phyloP scores from a whole-genome alignment of 2,113 vertebrate genomes.

The Myxocyprinus asiaticus region DNA sequence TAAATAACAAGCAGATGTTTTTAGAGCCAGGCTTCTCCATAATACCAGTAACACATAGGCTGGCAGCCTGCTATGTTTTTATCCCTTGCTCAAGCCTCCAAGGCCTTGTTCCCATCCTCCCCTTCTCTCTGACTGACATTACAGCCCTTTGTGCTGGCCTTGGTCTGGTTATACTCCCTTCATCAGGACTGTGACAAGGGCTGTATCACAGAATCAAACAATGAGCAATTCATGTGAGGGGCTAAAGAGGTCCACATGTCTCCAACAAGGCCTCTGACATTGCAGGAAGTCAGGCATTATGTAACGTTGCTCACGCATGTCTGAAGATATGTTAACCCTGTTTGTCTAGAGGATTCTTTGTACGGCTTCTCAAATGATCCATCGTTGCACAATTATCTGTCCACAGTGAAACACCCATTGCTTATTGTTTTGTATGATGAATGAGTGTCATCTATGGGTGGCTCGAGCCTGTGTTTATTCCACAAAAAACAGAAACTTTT shows the following conservation, averaged over 20 bases:
- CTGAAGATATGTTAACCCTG: background rate
- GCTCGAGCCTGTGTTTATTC: too few species aligned
- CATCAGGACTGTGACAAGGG: slow-evolving; percentile 16
- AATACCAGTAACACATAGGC: background rate
- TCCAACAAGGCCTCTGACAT: background rate
- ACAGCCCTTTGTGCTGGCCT: slow-evolving; percentile 32
- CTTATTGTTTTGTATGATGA: slow-evolving; percentile 23
- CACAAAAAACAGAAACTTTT: too few species aligned
- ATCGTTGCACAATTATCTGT: background rate
- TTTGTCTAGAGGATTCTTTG: background rate
- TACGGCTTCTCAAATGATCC: background rate
- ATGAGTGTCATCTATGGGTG: background rate
- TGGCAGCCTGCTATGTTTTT: slow-evolving; percentile 24
- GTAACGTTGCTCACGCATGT: background rate
- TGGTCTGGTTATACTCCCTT: slow-evolving; percentile 17
- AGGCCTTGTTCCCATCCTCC: slow-evolving; percentile 37
- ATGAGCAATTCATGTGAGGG: slow-evolving; percentile 31
- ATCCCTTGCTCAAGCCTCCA: background rate
- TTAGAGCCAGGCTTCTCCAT: slow-evolving; percentile 18
- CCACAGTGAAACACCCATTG: background rate
- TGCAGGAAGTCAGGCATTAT: slow-evolving; percentile 12
- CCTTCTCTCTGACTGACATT: slow-evolving; percentile 1
- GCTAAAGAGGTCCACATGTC: slow-evolving; percentile 39
- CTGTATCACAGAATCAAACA: slow-evolving; percentile 30
- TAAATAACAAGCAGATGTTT: slow-evolving; percentile 32